These are phyloP conservation scores for Raja brachyura DNA, from an alignment of 2,113 vertebrate species.

Conservation along the genomic window DNA sequence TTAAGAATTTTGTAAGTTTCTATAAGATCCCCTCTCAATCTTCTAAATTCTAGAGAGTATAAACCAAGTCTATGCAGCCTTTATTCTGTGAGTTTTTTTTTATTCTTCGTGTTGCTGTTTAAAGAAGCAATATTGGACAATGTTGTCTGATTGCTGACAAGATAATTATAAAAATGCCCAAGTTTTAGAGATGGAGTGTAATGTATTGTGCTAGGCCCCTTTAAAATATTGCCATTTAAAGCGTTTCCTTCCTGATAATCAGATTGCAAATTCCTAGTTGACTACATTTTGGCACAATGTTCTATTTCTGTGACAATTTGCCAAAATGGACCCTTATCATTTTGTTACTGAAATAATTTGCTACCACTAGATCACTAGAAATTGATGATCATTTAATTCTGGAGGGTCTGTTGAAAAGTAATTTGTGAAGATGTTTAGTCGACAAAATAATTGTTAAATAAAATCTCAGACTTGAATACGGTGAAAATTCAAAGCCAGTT, in stretches of 20 bases:
- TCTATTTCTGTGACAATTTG: background rate
- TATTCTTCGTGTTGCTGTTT: background rate
- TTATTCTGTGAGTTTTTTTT: background rate
- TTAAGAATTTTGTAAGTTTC: too few species aligned
- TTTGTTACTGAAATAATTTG: background rate
- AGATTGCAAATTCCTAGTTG: background rate
- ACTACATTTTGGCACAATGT: background rate
- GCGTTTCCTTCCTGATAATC: background rate
- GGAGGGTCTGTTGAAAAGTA: background rate
- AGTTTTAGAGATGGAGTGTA: background rate
- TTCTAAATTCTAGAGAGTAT: too few species aligned
- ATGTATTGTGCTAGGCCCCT: background rate
- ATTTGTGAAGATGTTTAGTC: background rate
- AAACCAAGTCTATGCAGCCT: too few species aligned
- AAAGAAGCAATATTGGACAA: background rate
- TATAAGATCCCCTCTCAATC: too few species aligned
- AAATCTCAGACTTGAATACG: background rate
- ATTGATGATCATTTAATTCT: conserved; percentile 13
- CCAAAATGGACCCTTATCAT: background rate
- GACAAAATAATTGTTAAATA: background rate
- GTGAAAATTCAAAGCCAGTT: background rate
- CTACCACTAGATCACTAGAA: background rate
- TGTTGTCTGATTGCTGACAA: background rate
- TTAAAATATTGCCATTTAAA: background rate
- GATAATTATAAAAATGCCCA: background rate